These are phyloP conservation scores for Bombus picipes DNA, from an alignment of 1,140 invertebrate genomes.

Conservation along the genomic window DNA sequence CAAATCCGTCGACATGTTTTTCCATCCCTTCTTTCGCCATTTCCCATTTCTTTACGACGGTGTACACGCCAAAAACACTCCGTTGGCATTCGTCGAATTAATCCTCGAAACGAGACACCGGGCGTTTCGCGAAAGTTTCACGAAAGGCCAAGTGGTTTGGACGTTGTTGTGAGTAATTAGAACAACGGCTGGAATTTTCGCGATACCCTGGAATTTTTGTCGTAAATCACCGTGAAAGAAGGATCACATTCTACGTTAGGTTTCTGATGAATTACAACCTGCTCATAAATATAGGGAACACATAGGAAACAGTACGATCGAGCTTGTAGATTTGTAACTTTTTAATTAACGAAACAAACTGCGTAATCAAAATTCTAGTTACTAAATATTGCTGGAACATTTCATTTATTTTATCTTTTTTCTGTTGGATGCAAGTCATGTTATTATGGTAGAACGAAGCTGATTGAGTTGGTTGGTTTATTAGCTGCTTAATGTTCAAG, in stretches of 20 bases:
- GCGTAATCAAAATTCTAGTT: no score
- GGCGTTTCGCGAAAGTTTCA: not conserved
- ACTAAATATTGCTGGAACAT: no score
- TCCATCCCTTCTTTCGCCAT: not conserved
- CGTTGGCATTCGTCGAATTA: conserved; percentile 51
- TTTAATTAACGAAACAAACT: no score
- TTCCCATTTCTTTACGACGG: not conserved
- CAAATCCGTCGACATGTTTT: conserved; percentile 75
- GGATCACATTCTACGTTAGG: not conserved
- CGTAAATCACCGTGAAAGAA: not conserved
- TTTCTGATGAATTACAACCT: not conserved
- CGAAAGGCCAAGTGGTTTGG: not conserved
- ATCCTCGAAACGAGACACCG: conserved; percentile 25
- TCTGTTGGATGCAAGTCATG: no score
- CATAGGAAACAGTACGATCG: no score
- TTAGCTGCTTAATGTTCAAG: not conserved
- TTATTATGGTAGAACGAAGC: not conserved
- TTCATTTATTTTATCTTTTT: no score
- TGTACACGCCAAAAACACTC: conserved; percentile 41
- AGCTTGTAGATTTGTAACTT: no score
- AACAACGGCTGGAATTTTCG: not conserved
- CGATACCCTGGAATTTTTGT: not conserved
- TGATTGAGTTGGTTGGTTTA: not conserved
- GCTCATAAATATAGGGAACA: no score
- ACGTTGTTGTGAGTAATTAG: not conserved